These are phyloP conservation scores for Patella depressa DNA, from an alignment of 2,888 invertebrate species.

Conservation along the genomic window DNA sequence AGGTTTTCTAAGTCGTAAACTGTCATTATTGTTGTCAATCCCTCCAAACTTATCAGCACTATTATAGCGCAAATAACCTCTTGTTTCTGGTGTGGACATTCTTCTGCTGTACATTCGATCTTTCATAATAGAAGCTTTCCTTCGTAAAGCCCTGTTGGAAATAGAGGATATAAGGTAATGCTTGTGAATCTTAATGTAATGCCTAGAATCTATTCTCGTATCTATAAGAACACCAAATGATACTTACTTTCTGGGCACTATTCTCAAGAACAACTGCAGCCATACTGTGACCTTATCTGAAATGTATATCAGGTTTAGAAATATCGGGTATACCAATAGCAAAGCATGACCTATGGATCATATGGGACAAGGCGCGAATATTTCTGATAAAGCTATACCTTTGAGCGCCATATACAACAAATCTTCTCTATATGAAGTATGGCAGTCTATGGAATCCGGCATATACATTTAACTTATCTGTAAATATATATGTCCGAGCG, in stretches of 20 bases:
- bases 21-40: too few relatives aligned
- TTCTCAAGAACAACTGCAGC: conserved; percentile 39
- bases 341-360: too few relatives aligned
- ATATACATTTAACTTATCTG: too few relatives aligned
- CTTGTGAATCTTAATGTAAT: neutral
- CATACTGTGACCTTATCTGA: conserved; percentile 37
- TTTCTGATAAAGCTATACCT: too few relatives aligned
- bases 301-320: neutral
- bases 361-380: too few relatives aligned
- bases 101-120: neutral
- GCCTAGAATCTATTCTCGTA: neutral
- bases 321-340: too few relatives aligned
- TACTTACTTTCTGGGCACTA: conserved; percentile 40
- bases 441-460: too few relatives aligned
- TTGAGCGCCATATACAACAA: too few relatives aligned
- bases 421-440: too few relatives aligned
- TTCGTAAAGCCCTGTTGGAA: neutral
- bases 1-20: too few relatives aligned
- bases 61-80: neutral
- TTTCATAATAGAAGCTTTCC: neutral
- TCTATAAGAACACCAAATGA: neutral
- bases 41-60: neutral
- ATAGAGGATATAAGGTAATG: too few relatives aligned
- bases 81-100: conserved; percentile 8
- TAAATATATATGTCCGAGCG: too few relatives aligned